These are phyloP conservation scores for Onychostoma macrolepis DNA, from an alignment of 2,113 vertebrate species.

Conservation along the genomic window DNA sequence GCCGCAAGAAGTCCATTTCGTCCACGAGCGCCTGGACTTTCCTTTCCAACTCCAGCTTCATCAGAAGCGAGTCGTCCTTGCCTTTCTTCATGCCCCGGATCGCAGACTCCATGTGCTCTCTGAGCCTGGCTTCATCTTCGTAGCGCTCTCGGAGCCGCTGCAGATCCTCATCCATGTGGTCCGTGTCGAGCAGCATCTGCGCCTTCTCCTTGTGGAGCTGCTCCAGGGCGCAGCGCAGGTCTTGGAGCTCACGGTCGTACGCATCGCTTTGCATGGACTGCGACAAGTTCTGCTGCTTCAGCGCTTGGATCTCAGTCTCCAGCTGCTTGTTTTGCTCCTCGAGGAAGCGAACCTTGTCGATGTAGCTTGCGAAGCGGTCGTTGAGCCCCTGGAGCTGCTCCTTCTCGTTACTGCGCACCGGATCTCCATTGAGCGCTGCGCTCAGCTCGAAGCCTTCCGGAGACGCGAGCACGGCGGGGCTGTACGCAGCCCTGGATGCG, in stretches of 20 bases:
- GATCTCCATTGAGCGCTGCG: constrained; percentile 81
- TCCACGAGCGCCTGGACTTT: constrained; percentile 82
- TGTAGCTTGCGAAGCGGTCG: constrained; percentile 87
- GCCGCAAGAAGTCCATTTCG: constrained; percentile 82
- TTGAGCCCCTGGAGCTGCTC: constrained; percentile 89
- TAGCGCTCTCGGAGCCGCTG: constrained; percentile 74
- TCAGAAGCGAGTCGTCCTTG: constrained; percentile 78
- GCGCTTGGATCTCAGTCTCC: constrained; percentile 80
- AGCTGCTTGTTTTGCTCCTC: constrained; percentile 84
- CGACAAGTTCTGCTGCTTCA: constrained; percentile 80
- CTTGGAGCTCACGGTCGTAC: constrained; percentile 82
- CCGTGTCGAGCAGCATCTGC: constrained; percentile 79
- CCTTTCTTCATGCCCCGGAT: constrained; percentile 80
- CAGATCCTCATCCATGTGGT: constrained; percentile 82
- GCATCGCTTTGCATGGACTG: constrained; percentile 77
- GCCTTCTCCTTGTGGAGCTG: constrained; percentile 78
- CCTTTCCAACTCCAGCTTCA: constrained; percentile 83
- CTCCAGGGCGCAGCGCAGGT: constrained; percentile 80
- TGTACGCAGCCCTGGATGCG: constrained; percentile 62
- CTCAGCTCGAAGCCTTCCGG: constrained; percentile 82
- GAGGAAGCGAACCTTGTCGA: constrained; percentile 84
- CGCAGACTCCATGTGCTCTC: constrained; percentile 78
- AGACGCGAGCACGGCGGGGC: constrained; percentile 76
- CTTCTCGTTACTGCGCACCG: constrained; percentile 82
- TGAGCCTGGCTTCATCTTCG: constrained; percentile 71